Percentiles rank a stretch among this genome's conserved stretches.
Conservation (phyloP, 2,797 vertebrate genomes). For the Dipus sagitta region DNA sequence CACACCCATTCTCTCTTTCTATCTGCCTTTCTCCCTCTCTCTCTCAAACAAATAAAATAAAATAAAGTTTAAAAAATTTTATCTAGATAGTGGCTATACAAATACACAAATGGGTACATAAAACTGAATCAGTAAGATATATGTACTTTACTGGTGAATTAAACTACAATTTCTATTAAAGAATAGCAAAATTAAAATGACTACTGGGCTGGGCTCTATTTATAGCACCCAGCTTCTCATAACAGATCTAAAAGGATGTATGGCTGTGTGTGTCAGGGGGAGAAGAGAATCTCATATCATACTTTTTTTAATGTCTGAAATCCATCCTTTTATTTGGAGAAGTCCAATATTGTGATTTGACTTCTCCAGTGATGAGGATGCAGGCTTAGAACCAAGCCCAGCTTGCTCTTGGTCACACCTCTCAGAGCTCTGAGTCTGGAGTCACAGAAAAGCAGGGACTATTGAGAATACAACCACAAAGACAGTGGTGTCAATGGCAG, state of each 20-base stretch:
- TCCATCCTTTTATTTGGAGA: neutral
- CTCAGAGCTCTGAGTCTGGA: neutral
- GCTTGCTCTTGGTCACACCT: neutral
- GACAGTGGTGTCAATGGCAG: neutral
- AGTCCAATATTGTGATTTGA: neutral
- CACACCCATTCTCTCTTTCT: no score
- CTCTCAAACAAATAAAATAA: no score
- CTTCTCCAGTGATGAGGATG: neutral
- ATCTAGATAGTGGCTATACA: neutral
- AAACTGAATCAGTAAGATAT: neutral
- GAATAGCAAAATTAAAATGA: neutral
- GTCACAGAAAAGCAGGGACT: neutral
- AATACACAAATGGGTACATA: neutral
- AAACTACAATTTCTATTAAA: neutral
- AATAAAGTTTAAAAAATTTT: no score
- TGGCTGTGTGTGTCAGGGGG: neutral
- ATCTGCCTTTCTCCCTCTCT: no score
- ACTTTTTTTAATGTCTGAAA: neutral
- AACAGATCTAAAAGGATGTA: neutral
- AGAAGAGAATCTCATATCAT: neutral
- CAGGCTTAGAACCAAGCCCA: neutral
- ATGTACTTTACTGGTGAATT: slow-evolving; percentile 2
- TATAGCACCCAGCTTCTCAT: neutral
- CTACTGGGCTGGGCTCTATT: neutral
- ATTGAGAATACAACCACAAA: neutral